Evolutionary conservation across 1,140 invertebrate species (phyloP), one percentile per base, ranked within the genome.

Genomic region (Calycopis cecrops): DNA sequence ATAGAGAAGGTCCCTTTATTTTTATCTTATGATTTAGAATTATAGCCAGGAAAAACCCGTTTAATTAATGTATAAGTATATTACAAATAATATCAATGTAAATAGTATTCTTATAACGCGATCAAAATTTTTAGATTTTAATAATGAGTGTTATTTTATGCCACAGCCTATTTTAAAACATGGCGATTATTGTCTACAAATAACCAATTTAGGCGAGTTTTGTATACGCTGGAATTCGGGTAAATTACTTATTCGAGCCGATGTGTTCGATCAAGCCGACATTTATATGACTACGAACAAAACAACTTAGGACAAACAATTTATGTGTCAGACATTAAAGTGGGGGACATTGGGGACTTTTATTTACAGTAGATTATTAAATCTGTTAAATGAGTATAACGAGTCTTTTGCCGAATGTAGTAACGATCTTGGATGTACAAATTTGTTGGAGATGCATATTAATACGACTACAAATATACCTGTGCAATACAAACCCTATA

Each of bases 141-240:
- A 50, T 14, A 35, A 50, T 35, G 33, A 35, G 7, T 14, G 9
- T 34, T 35, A 35, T 50, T 50, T 12, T 35, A 50, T 50, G 16
- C 11, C 37, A 17, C 37, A 33, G 16, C n/a, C 49, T 18, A 18
- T 17, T 21, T 38, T 51, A 37, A 37, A n/a, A n/a, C n/a, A n/a
- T n/a, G n/a, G 14, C 4, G 10, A 38, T 12, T 37, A 51, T 14
- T 10, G 33, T 35, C 9, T 38, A 51, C 34, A 18, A 38, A 17
- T 11, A 51, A 40, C 38, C 14, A 40, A 40, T 40, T 16, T 40
- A 4, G 38, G 38, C 11, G 12, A 40, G n/a, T 12, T 11, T 4
- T 40, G 38, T 40, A 40, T 40, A 12, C n/a, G 14, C n/a, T 40
- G n/a, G 6, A 6, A 40, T 12, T 12, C n/a, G 38, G 38, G n/a